Base-by-base conservation (phyloP, 2,888 invertebrate genomes). In the Eupithecia subumbrata region DNA sequence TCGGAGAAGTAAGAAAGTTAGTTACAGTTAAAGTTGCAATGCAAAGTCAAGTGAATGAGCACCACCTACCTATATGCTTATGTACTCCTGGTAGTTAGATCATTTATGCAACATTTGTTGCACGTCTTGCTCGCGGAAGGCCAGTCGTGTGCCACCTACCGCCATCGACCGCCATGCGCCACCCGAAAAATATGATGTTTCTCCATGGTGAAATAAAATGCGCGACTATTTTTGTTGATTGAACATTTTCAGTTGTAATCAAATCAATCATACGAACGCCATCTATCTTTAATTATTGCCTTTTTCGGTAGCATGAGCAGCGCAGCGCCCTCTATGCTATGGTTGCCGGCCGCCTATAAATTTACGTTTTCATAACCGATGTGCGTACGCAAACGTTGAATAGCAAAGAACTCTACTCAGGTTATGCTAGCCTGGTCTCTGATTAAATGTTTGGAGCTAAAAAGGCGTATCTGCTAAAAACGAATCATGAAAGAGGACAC, bases 241-340 rank as follows among this genome's bases (percentile, higher is more conserved):
- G 4, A 43, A 43, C 3, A 43, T 43, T 14, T 43, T 43, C 14
- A 1, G 12, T 2, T 14, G 14, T 14, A 14, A 40, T 12, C 11
- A 12, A n/a, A n/a, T 2, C 4, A 14, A 14, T 43, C 5, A 12
- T 14, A 52, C n/a, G 9, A n/a, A 52, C 52, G 52, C 52, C 52
- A 52, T 52, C 52, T n/a, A n/a, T 52, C n/a, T 52, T 52, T 5
- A 48, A 48, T 45, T 45, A 37, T 37, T 37, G 45, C 45, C 16
- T 16, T 52, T 18, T 9, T 52, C 18, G 22, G 22, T 30, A 30
- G n/a, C 8, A 52, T n/a, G 52, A 56, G 22, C 56, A 56, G 56
- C 56, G 22, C 56, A 56, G 56, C 56, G 56, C 56, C 56, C 56
- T 56, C 56, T 56, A 56, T 56, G 56, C 22, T 30, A 30, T n/a